These are phyloP conservation scores for Daubentonia madagascariensis DNA, from an alignment of 2,113 vertebrate species.

Conservation along the genomic window DNA sequence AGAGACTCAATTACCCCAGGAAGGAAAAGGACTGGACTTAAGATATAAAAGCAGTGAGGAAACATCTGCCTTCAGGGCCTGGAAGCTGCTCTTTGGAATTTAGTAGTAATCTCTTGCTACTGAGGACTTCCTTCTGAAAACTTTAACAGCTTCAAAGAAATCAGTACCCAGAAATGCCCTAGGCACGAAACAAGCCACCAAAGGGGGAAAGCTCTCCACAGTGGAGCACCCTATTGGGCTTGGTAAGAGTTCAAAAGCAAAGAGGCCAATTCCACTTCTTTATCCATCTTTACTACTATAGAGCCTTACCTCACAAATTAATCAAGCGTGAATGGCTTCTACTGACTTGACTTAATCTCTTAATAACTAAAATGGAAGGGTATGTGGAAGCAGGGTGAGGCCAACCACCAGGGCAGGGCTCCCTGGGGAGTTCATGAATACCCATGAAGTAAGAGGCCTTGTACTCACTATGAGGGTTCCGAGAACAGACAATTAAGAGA, in stretches of 20 bases:
- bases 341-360: neutral
- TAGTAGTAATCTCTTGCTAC: neutral
- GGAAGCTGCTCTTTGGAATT: conserved; percentile 12
- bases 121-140: conserved; percentile 52
- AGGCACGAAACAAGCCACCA: neutral
- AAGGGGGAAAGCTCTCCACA: neutral
- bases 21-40: conserved; percentile 48
- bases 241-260: neutral
- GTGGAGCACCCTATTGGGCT: neutral
- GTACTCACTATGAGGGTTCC: neutral
- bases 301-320: neutral
- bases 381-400: neutral
- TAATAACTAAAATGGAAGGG: neutral
- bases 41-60: conserved; percentile 34
- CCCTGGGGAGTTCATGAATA: neutral
- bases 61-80: conserved; percentile 49
- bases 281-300: neutral
- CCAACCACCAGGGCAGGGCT: neutral
- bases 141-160: neutral
- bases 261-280: neutral
- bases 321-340: neutral
- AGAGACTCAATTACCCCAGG: conserved; percentile 12
- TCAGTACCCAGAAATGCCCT: neutral
- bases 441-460: neutral
- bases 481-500: neutral